Base-by-base conservation (phyloP, 1,140 invertebrate genomes). In the Caerostris extrusa region DNA sequence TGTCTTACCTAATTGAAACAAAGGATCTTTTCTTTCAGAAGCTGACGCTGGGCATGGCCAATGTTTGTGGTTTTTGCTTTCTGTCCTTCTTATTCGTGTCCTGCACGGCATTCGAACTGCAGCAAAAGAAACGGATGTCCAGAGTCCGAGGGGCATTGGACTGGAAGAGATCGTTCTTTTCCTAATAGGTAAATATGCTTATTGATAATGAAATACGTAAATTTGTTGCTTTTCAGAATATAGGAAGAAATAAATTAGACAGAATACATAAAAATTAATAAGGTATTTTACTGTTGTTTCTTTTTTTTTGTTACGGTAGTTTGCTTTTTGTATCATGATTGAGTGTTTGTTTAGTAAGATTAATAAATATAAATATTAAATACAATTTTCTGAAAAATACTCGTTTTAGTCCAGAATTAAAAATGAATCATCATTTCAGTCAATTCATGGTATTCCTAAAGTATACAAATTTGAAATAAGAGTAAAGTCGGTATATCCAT, bases 121-220 rank as follows among this genome's bases (percentile, higher is more conserved):
- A 93, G 61, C 14, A 81, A 69, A 34, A 10, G 14, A 69, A 7
- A 55, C 8, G 10, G 90, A 83, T 0, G 55, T 86, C 17, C 55
- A 86, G 12, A 19, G 7, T 19, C 8, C 17, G 0, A 10, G 91
- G 56, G 64, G 82, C 8, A 86, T 93, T 5, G 91, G 91, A 14
- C 67, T 93, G 5, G 91, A 93, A 93, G 91, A 93, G 50, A n/a
- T 93, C 5, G 91, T 93, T 53, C 91, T 93, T 8, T 93, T 93
- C 19, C 17, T 93, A 3, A 87, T 93, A 19, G 91, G 91, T 93
- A 77, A 8, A 56, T 64, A 64, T 14, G 61, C 17, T 4, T 14
- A 64, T 64, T 14, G 17, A 34, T 34, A 34, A 34, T 34, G 34
- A 34, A 34, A 34, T 34, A 34, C 34, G 34, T 64, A n/a, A 64